A percentile compares a stretch with the other conserved stretches of the same genome.
Conservation (phyloP, 2,113 vertebrate species). For the Bubalus kerabau region DNA sequence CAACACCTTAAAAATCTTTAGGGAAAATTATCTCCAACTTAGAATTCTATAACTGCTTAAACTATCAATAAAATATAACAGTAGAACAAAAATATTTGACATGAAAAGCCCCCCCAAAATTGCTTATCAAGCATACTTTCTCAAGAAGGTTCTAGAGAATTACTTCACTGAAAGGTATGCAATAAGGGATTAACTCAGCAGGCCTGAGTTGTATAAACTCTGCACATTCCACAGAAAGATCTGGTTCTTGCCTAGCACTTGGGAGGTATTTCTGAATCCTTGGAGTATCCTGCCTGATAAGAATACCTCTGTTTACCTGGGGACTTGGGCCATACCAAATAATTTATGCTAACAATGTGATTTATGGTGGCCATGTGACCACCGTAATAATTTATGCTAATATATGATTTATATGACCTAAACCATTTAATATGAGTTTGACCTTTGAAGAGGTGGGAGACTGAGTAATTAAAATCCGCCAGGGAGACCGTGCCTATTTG, state of each 20-base stretch:
- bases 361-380: background rate
- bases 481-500: background rate
- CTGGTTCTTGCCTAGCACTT: background rate
- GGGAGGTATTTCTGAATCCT: background rate
- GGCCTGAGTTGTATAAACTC: background rate
- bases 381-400: background rate
- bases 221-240: background rate
- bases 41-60: background rate
- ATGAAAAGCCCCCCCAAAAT: background rate
- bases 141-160: background rate
- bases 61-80: background rate
- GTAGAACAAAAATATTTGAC: constrained; percentile 2
- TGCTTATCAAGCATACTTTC: background rate
- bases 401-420: background rate
- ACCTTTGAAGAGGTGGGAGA: background rate
- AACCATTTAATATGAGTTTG: background rate
- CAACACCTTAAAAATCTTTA: background rate
- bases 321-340: background rate
- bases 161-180: background rate
- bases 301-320: background rate
- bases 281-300: background rate
- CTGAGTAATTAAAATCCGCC: background rate
- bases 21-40: constrained; percentile 10
- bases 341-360: background rate
- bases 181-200: background rate